Evolutionary conservation across 2,797 vertebrate species (phyloP).

Genomic region (Lophotriccus pileatus): DNA sequence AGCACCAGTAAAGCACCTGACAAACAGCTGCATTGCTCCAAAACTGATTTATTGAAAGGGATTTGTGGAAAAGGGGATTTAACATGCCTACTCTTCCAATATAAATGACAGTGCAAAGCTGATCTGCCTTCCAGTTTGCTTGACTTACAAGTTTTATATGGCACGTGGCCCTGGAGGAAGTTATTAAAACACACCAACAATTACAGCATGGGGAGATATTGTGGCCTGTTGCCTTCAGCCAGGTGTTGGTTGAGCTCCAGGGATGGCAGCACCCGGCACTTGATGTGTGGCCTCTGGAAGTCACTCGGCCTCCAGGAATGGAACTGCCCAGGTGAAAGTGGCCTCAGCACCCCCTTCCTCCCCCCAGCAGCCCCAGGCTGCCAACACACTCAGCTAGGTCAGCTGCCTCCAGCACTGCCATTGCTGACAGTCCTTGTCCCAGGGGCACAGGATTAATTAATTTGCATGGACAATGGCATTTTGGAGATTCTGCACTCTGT

Average conservation of each 20-base stretch:
- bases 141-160: not conserved
- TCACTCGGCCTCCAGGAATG: not conserved
- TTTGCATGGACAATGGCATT: not conserved
- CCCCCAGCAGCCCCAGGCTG: not conserved
- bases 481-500: not conserved
- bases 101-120: slow-evolving; percentile 12
- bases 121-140: not conserved
- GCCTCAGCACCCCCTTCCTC: not conserved
- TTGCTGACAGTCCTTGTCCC: not conserved
- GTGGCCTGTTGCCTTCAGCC: not conserved
- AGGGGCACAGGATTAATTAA: not conserved
- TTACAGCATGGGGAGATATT: not conserved
- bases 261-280: not conserved
- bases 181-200: not conserved
- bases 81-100: not conserved
- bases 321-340: not conserved
- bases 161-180: not conserved
- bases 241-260: not conserved
- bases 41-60: not conserved
- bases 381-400: too few species aligned
- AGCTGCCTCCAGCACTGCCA: not conserved
- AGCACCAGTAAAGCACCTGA: not conserved
- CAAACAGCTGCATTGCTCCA: not conserved
- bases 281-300: not conserved
- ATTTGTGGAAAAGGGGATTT: slow-evolving; percentile 31